Conservation (phyloP, 2,113 vertebrate genomes). For the Brevimyrus niger region DNA sequence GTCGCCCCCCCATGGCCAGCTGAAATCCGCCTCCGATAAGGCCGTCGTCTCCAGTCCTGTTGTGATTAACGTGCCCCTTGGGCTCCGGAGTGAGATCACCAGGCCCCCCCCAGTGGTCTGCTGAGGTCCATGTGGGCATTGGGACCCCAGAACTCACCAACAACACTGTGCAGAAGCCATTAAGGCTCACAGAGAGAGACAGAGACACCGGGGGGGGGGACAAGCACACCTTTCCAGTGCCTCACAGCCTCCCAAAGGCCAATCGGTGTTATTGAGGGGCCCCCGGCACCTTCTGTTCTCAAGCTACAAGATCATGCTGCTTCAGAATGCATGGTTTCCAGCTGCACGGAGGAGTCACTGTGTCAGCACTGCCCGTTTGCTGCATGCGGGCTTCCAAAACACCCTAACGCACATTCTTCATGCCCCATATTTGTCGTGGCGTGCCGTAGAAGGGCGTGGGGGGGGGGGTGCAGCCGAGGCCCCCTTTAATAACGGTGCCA, state of each 20-base stretch:
- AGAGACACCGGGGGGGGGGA: neutral
- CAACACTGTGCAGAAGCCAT: neutral
- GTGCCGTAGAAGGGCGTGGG: neutral
- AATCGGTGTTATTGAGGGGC: neutral
- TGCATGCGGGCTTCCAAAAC: neutral
- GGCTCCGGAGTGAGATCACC: neutral
- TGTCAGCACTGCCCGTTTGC: neutral
- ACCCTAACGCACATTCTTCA: neutral
- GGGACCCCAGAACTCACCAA: neutral
- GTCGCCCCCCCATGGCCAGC: neutral
- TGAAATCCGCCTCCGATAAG: neutral
- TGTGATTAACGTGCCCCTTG: neutral
- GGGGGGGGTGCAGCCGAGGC: neutral
- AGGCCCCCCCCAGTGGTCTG: neutral
- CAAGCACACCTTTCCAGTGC: neutral
- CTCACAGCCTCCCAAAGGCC: neutral
- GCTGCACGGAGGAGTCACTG: neutral
- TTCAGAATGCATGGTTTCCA: neutral
- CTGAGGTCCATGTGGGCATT: neutral
- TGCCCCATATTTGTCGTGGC: neutral
- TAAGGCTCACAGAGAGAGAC: neutral
- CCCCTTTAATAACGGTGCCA: neutral
- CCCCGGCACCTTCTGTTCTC: neutral
- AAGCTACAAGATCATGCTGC: neutral
- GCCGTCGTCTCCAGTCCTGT: neutral